phyloP scores from a whole-genome alignment of 2,888 invertebrate species.

The Platycheirus albimanus region DNA sequence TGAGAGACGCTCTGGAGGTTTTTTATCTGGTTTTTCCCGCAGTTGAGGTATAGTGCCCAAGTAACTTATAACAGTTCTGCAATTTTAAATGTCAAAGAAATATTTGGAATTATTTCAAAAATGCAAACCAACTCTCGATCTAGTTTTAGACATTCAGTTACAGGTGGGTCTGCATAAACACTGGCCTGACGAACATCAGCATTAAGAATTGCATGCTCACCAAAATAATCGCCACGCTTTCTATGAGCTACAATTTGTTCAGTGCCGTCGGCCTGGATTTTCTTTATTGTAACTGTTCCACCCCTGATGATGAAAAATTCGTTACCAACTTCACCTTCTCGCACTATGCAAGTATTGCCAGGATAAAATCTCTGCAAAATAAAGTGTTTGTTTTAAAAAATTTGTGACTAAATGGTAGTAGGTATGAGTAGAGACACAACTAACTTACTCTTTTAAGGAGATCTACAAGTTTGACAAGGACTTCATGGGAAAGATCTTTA shows the following conservation, averaged over 20 bases:
- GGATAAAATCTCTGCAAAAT: conserved; percentile 89
- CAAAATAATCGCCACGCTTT: conserved; percentile 92
- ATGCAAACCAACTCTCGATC: conserved; percentile 88
- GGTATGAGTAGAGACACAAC: too few relatives aligned
- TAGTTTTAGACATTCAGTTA: conserved; percentile 93
- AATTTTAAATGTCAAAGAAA: conserved; percentile 47
- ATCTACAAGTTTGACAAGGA: conserved; percentile 92
- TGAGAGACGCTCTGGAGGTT: conserved; percentile 73
- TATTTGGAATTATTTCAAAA: too few relatives aligned
- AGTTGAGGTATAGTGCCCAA: conserved; percentile 87
- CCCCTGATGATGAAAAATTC: conserved; percentile 96
- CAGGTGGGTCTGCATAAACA: conserved; percentile 92
- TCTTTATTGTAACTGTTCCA: conserved; percentile 90
- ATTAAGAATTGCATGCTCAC: conserved; percentile 92
- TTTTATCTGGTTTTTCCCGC: conserved; percentile 78
- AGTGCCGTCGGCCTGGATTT: conserved; percentile 85
- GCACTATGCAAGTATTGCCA: conserved; percentile 90
- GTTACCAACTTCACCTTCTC: conserved; percentile 93
- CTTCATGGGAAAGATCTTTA: conserved; percentile 87
- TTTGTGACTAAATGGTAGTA: too few relatives aligned
- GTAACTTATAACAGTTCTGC: conserved; percentile 91
- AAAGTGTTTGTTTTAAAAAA: too few relatives aligned
- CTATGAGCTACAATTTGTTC: conserved; percentile 88
- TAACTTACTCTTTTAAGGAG: conserved; percentile 90
- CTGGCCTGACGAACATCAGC: conserved; percentile 95